phyloP scores from a whole-genome alignment of 2,888 invertebrate species.

The Mythimna ferrago region DNA sequence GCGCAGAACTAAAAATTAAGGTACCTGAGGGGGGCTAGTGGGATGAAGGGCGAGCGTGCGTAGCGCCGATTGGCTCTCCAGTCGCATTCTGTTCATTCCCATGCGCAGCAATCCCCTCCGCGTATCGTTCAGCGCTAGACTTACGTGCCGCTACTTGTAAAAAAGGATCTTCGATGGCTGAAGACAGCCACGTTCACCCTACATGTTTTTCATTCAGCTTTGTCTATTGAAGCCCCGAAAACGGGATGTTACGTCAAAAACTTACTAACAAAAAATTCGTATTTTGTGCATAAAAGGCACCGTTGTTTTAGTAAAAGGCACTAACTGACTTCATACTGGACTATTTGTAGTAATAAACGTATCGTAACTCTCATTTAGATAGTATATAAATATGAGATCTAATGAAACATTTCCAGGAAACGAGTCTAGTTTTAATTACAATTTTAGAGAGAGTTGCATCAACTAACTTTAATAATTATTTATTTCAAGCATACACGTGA shows the following conservation, averaged over 20 bases:
- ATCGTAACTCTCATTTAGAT: slow-evolving; percentile 11
- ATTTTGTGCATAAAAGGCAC: slow-evolving; percentile 55
- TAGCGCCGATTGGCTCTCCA: no score
- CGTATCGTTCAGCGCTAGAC: no score
- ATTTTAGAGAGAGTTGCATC: slow-evolving; percentile 7
- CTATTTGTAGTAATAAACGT: slow-evolving; percentile 16
- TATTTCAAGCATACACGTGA: no score
- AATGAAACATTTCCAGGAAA: slow-evolving; percentile 10
- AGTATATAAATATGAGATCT: slow-evolving; percentile 15
- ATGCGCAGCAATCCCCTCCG: no score
- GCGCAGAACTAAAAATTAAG: no score
- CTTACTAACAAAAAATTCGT: slow-evolving; percentile 51
- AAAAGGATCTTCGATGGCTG: background rate
- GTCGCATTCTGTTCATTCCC: no score
- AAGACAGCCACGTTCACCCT: slow-evolving; percentile 35
- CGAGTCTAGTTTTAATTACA: slow-evolving; percentile 9
- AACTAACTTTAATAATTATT: no score
- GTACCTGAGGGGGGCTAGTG: no score
- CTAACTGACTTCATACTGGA: slow-evolving; percentile 19
- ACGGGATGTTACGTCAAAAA: slow-evolving; percentile 57
- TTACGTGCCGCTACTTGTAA: no score
- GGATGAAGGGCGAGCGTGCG: no score
- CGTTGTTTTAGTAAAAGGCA: slow-evolving; percentile 31
- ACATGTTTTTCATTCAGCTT: slow-evolving; percentile 48
- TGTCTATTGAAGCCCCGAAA: slow-evolving; percentile 61